These are phyloP conservation scores for Sarcophaga variegata DNA, from an alignment of 2,888 invertebrate species.

Conservation along the genomic window DNA sequence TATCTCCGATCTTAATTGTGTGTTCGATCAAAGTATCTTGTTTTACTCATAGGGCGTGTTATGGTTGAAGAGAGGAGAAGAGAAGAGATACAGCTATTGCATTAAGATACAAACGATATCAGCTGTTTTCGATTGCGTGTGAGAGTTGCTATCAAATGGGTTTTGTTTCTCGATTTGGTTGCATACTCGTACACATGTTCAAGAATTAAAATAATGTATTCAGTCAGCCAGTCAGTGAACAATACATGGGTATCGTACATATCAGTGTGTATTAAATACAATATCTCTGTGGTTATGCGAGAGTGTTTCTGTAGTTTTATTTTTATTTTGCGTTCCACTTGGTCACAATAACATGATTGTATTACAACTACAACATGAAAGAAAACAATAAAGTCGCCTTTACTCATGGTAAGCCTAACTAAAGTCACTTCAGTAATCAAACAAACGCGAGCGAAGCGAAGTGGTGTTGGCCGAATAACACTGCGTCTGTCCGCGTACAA, in stretches of 20 bases:
- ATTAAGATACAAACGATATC: constrained; percentile 25
- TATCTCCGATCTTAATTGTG: constrained; percentile 26
- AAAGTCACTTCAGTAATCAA: constrained; percentile 68
- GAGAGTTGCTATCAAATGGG: constrained; percentile 33
- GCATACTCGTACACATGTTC: constrained; percentile 46
- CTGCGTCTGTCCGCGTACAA: constrained; percentile 1
- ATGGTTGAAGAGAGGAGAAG: not conserved
- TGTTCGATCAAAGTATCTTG: not conserved
- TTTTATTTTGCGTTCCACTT: constrained; percentile 60
- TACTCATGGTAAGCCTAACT: constrained; percentile 65
- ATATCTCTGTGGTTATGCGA: not conserved
- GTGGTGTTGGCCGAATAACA: constrained; percentile 63
- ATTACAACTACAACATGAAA: not conserved
- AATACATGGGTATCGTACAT: constrained; percentile 4
- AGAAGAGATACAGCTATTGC: not conserved
- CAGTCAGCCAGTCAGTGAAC: constrained; percentile 12
- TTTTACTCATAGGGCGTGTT: too few species aligned
- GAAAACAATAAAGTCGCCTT: constrained; percentile 56
- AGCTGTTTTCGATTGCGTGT: constrained; percentile 52
- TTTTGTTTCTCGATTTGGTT: constrained; percentile 3
- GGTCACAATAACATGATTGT: constrained; percentile 31
- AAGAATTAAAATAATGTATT: constrained; percentile 35
- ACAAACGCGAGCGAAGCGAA: constrained; percentile 69
- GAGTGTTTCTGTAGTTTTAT: constrained; percentile 16
- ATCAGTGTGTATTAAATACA: not conserved